Conservation (phyloP, 2,797 vertebrate genomes). For the Urocyon cinereoargenteus region DNA sequence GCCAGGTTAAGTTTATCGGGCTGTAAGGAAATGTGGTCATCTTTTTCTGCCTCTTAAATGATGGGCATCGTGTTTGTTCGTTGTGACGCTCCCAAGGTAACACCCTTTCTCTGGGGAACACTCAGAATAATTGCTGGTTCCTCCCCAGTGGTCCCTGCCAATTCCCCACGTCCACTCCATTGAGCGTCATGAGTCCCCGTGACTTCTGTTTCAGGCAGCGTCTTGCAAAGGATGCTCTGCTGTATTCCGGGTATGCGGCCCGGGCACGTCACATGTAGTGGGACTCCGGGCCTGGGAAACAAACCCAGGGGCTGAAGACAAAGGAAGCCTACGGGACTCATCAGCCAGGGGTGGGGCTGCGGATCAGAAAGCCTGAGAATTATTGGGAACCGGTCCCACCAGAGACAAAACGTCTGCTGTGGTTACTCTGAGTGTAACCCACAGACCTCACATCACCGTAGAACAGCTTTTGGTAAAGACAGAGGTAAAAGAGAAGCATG, state of each 20-base stretch:
- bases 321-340: neutral
- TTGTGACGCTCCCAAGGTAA: neutral
- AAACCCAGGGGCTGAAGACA: neutral
- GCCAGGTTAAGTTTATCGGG: constrained; percentile 65
- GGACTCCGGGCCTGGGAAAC: neutral
- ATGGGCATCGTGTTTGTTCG: neutral
- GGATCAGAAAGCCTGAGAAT: neutral
- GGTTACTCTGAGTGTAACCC: constrained; percentile 55
- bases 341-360: neutral
- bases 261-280: neutral
- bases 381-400: neutral
- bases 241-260: neutral
- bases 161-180: neutral
- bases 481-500: constrained; percentile 60
- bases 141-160: neutral
- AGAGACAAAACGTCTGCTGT: constrained; percentile 55
- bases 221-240: neutral
- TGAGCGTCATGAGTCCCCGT: neutral
- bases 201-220: constrained; percentile 21
- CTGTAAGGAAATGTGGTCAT: constrained; percentile 53
- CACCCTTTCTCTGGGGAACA: neutral
- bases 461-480: constrained; percentile 51
- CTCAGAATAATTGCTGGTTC: constrained; percentile 16
- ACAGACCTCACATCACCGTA: neutral
- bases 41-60: constrained; percentile 62